Percentiles rank a stretch among this genome's conserved stretches.
These are phyloP conservation scores for Belgica antarctica DNA, from an alignment of 2,888 invertebrate genomes.

Conservation along the genomic window DNA sequence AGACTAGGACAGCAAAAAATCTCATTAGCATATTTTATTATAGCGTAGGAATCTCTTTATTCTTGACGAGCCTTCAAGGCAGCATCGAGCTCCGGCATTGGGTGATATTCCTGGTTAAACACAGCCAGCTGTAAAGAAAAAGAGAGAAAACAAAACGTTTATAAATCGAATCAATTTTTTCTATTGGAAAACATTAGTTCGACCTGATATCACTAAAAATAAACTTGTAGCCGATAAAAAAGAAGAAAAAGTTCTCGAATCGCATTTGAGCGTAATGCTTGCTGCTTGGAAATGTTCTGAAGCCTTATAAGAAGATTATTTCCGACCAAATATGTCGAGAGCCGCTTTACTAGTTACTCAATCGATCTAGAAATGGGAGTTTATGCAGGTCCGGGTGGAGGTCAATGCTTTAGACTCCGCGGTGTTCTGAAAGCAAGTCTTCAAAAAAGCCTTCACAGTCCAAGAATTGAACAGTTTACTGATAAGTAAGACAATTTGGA, in stretches of 20 bases:
- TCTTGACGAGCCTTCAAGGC: slow-evolving; percentile 23
- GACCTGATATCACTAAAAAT: neutral
- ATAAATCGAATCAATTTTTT: neutral
- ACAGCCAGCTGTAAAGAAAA: slow-evolving; percentile 25
- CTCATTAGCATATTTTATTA: neutral
- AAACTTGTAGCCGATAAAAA: neutral
- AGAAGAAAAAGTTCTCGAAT: neutral
- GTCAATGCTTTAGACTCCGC: too few relatives aligned
- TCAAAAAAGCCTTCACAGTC: too few relatives aligned
- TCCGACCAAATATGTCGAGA: too few relatives aligned
- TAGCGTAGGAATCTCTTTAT: neutral
- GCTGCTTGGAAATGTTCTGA: neutral
- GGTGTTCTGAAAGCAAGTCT: too few relatives aligned
- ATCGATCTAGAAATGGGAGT: neutral
- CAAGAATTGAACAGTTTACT: too few relatives aligned
- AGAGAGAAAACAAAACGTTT: neutral
- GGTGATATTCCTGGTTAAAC: slow-evolving; percentile 16
- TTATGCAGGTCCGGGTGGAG: too few relatives aligned
- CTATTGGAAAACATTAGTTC: neutral
- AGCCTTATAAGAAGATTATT: slow-evolving; percentile 6
- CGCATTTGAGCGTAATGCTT: neutral
- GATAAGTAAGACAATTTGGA: too few relatives aligned
- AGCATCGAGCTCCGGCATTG: slow-evolving; percentile 26
- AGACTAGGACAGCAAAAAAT: slow-evolving; percentile 6
- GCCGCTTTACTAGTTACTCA: neutral